Conservation (phyloP, 1,140 invertebrate genomes). For the Anoplophora glabripennis region DNA sequence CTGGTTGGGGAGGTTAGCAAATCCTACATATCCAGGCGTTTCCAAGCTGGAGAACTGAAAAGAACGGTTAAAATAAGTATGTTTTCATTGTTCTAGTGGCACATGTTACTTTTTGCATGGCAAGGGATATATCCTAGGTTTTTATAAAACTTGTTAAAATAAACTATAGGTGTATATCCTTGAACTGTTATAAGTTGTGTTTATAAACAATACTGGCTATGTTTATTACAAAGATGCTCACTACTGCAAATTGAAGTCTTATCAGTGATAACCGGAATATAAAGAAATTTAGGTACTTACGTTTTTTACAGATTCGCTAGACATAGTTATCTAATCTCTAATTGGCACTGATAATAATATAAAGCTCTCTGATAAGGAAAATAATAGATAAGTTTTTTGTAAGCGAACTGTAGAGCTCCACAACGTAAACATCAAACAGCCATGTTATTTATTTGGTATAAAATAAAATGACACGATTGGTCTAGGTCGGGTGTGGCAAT, state of each 20-base stretch:
- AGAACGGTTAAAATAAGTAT: slow-evolving; percentile 6
- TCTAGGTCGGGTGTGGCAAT: too few species aligned
- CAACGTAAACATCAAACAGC: too few species aligned
- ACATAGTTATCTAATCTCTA: slow-evolving; percentile 37
- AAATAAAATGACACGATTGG: too few species aligned
- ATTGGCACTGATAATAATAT: neutral
- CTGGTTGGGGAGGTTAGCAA: slow-evolving; percentile 94
- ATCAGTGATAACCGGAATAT: slow-evolving; percentile 11
- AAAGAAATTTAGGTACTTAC: slow-evolving; percentile 37
- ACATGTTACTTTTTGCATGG: neutral
- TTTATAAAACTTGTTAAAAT: neutral
- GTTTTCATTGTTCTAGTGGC: neutral
- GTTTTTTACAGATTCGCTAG: slow-evolving; percentile 49
- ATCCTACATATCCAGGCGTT: slow-evolving; percentile 86
- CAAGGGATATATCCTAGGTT: too few species aligned
- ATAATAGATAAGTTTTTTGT: too few species aligned
- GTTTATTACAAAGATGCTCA: slow-evolving; percentile 2
- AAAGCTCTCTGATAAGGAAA: too few species aligned
- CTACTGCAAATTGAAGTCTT: neutral
- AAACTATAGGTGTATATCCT: neutral
- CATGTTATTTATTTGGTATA: too few species aligned
- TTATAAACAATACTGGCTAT: neutral
- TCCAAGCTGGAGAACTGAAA: slow-evolving; percentile 75
- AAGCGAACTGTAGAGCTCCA: too few species aligned
- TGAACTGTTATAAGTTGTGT: neutral